Evolutionary conservation across 2,113 vertebrate species (phyloP), one percentile per base, ranked within the genome.

Genomic region (Oxyruncus cristatus): DNA sequence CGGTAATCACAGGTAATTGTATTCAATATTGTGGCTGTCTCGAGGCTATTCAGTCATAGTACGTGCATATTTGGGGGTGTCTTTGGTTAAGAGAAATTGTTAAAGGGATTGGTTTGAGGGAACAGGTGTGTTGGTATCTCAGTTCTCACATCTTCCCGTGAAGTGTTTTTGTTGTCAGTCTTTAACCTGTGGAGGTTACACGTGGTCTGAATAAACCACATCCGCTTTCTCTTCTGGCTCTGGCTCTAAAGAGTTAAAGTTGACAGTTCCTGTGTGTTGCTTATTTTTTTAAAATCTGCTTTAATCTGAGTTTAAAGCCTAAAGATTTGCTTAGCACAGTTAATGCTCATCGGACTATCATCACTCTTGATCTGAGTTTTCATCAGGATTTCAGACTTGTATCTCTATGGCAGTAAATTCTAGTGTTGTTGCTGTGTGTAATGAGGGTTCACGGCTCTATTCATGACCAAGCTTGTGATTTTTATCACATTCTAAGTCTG

Each of bases 361-460:
- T 71, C 55, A 39, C 55, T 88, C 90, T 93, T 88, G 50, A 92
- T 97, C 92, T 94, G 81, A 82, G 65, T 92, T 96, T 96, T 81
- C 79, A 70, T 71, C 52, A 75, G 75, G 85, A 50, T 92, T 86
- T 95, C 89, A 83, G 85, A 55, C 85, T 56, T 77, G 67, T 67
- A 55, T 85, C 63, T 94, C 75, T 84, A 24, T 41, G 92, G 66
- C 59, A 67, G 79, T 89, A 79, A 89, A 82, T 88, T 95, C 85
- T 84, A 1, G 37, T 92, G 92, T 82, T 95, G 89, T 83, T 93
- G 55, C 82, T 96, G 88, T 93, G 85, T 80, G 59, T 96, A 71
- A 86, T 72, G 88, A 90, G 75, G 72, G 61, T 71, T 86, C 42
- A 24, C 22, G 44, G 78, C 72, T 70, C 90, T 93, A 74, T 89